Conservation (phyloP, 2,797 vertebrate genomes). For the Notamacropus eugenii region DNA sequence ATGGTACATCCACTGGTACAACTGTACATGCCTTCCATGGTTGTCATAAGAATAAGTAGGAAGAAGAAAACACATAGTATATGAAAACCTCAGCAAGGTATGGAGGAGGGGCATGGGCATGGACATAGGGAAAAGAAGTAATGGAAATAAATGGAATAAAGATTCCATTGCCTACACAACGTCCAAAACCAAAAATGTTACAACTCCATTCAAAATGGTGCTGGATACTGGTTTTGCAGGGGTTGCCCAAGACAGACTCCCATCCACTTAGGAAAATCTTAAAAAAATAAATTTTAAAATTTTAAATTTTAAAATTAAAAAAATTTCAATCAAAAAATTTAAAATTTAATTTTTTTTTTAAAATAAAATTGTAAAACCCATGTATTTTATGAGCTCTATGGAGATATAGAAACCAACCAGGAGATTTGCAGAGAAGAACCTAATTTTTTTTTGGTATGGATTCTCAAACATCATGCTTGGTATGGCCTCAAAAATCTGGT, state of each 20-base stretch:
- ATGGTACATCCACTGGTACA: no score
- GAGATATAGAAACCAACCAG: conserved; percentile 17
- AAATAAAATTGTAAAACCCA: not conserved
- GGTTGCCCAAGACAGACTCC: conserved; percentile 45
- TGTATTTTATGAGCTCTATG: not conserved
- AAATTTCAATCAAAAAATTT: no score
- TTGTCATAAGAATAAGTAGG: no score
- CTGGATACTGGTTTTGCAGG: not conserved
- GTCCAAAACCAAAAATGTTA: conserved; percentile 31
- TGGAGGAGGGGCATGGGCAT: no score
- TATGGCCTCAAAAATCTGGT: not conserved
- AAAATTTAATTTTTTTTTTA: no score
- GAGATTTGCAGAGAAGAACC: not conserved
- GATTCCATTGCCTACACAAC: not conserved
- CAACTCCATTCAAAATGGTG: not conserved
- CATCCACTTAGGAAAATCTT: conserved; percentile 44
- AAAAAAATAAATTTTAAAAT: no score
- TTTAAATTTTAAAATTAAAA: no score
- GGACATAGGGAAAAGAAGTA: no score
- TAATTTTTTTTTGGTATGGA: conserved; percentile 38
- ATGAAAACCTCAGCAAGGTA: no score
- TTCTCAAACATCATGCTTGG: not conserved
- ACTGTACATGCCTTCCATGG: no score
- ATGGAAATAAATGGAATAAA: no score
- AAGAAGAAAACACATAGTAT: no score